phyloP scores from a whole-genome alignment of 2,888 invertebrate species.

The Caenorhabditis angaria region DNA sequence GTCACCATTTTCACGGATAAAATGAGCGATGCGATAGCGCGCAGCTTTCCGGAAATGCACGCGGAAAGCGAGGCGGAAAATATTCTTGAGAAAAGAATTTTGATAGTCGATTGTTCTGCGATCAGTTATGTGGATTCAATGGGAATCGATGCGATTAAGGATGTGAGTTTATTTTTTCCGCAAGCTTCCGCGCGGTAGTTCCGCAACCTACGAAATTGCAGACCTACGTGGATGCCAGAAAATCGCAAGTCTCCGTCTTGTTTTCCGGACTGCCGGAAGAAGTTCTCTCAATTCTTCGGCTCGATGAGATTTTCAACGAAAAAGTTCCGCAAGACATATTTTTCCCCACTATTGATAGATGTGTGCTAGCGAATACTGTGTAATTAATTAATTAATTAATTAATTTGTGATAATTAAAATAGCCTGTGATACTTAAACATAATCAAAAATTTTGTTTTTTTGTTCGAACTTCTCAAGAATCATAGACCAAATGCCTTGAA shows the following conservation, averaged over 20 bases:
- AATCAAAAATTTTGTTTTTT: too few relatives aligned
- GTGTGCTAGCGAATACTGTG: constrained; percentile 13
- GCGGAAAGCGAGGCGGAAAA: constrained; percentile 28
- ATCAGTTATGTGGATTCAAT: constrained; percentile 62
- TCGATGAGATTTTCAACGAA: constrained; percentile 22
- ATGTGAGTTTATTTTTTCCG: constrained; percentile 24
- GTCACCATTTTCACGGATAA: constrained; percentile 55
- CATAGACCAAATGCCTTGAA: too few relatives aligned
- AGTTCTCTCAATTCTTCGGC: constrained; percentile 26
- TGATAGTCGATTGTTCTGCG: constrained; percentile 60
- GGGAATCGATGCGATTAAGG: constrained; percentile 60
- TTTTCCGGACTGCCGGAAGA: constrained; percentile 29
- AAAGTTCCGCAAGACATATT: constrained; percentile 26
- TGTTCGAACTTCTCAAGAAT: too few relatives aligned
- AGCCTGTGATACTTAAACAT: too few relatives aligned
- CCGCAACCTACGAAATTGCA: too few relatives aligned
- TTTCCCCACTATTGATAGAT: constrained; percentile 30
- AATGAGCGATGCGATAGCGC: constrained; percentile 38
- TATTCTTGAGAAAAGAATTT: constrained; percentile 26
- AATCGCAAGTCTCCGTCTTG: constrained; percentile 22
- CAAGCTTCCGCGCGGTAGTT: too few relatives aligned
- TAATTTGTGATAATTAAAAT: background rate
- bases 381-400: background rate
- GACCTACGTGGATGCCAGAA: constrained; percentile 26
- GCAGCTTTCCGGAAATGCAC: constrained; percentile 6